Evolutionary conservation across 2,888 invertebrate genomes (phyloP).

Genomic region (Callosobruchus maculatus): DNA sequence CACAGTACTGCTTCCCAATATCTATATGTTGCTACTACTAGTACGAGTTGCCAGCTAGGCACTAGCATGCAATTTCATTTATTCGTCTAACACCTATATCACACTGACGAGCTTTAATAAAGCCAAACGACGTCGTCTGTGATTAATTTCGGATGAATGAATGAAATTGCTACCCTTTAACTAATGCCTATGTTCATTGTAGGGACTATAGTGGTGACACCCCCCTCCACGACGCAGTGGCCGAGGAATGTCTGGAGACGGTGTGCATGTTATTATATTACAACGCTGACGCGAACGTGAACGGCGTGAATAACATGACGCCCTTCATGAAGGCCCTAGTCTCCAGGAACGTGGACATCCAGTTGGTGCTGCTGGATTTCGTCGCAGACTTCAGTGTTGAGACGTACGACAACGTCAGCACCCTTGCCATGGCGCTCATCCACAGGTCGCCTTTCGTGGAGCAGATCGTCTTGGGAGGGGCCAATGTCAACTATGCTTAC

Average conservation of each 20-base stretch:
- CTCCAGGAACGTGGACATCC: constrained; percentile 23
- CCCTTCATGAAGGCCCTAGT: constrained; percentile 33
- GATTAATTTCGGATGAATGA: no score
- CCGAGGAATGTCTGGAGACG: constrained; percentile 24
- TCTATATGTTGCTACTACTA: no score
- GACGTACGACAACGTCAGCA: constrained; percentile 24
- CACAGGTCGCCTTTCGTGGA: constrained; percentile 26
- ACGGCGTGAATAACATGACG: constrained; percentile 25
- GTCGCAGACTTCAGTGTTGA: constrained; percentile 31
- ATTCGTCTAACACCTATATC: no score
- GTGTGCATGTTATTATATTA: constrained; percentile 36
- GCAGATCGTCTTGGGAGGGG: constrained; percentile 31
- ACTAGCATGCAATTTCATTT: no score
- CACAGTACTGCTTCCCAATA: no score
- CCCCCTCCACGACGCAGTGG: constrained; percentile 32
- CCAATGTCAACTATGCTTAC: constrained; percentile 29
- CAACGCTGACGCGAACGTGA: constrained; percentile 30
- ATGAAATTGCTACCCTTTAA: no score
- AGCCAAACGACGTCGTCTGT: no score
- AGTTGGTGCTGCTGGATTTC: constrained; percentile 27
- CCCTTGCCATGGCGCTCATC: constrained; percentile 27
- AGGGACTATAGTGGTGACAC: constrained; percentile 30
- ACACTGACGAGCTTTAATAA: no score
- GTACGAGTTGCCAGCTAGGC: no score
- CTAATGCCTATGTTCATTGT: no score